Percentiles rank a stretch among this genome's conserved stretches.
These are phyloP conservation scores for Prosopocoilus inquinatus DNA, from an alignment of 2,888 invertebrate species.

Conservation along the genomic window DNA sequence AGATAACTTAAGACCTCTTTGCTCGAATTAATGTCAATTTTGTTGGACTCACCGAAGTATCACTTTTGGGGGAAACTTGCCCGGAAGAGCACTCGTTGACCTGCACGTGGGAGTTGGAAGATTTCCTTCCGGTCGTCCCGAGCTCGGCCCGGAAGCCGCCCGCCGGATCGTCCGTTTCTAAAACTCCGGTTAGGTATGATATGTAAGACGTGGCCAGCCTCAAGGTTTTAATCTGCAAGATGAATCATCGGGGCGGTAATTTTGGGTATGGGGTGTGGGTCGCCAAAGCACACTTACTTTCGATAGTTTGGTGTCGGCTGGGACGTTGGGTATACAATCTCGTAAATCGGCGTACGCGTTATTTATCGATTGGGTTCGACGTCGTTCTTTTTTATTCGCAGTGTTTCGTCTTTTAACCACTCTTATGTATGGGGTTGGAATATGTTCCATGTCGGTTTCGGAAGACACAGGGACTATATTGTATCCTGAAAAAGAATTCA, in stretches of 20 bases:
- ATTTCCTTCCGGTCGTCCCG: slow-evolving; percentile 48
- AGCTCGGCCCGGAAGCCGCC: slow-evolving; percentile 87
- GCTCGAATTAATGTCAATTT: background rate
- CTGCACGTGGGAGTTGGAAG: slow-evolving; percentile 36
- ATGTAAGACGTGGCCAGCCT: slow-evolving; percentile 91
- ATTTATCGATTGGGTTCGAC: slow-evolving; percentile 92
- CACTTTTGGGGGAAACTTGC: slow-evolving; percentile 41
- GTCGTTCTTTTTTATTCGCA: slow-evolving; percentile 91
- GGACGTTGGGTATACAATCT: slow-evolving; percentile 95
- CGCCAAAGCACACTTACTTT: slow-evolving; percentile 70
- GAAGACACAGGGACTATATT: slow-evolving; percentile 21
- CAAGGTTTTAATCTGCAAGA: slow-evolving; percentile 94
- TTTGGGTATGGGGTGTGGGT: background rate
- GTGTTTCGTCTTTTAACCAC: slow-evolving; percentile 81
- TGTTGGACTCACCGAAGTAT: slow-evolving; percentile 41
- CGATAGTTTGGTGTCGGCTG: slow-evolving; percentile 91
- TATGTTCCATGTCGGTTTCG: slow-evolving; percentile 35
- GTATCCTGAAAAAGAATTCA: slow-evolving; percentile 18
- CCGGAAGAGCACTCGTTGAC: slow-evolving; percentile 40
- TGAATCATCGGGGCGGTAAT: slow-evolving; percentile 38
- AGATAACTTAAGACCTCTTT: background rate
- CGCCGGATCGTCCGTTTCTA: slow-evolving; percentile 82
- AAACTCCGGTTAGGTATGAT: slow-evolving; percentile 84
- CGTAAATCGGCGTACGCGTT: slow-evolving; percentile 90
- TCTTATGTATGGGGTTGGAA: slow-evolving; percentile 50